Percentiles rank a stretch among this genome's conserved stretches.
phyloP scores from a whole-genome alignment of 2,113 vertebrate genomes.

The Axis porcinus region DNA sequence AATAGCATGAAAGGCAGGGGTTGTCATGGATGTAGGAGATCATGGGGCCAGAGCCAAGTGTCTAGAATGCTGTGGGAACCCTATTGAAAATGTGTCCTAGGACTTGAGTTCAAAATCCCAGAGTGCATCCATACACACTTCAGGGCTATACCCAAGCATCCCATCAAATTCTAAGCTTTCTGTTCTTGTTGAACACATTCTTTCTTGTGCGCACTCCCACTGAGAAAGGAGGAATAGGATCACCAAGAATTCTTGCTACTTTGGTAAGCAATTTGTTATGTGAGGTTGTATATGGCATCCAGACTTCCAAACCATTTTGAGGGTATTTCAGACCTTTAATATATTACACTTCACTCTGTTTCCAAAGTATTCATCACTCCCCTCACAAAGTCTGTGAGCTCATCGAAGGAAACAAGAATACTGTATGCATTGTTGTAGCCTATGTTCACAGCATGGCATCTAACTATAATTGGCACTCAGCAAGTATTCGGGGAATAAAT shows the following conservation, averaged over 20 bases:
- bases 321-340: slow-evolving; percentile 25
- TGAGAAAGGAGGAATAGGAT: not conserved
- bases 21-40: not conserved
- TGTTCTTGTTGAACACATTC: not conserved
- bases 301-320: slow-evolving; percentile 7
- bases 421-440: not conserved
- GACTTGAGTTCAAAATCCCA: not conserved
- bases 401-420: slow-evolving; percentile 12
- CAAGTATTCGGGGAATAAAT: slow-evolving; percentile 31
- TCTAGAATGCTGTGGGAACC: not conserved
- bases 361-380: not conserved
- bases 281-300: not conserved
- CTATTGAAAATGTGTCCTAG: not conserved
- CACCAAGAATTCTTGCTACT: slow-evolving; percentile 4
- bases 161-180: not conserved
- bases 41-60: not conserved
- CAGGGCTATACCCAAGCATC: not conserved
- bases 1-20: not conserved
- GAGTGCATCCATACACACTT: not conserved
- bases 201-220: not conserved
- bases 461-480: not conserved
- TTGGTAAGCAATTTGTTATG: not conserved
- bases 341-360: not conserved
- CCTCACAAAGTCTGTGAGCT: slow-evolving; percentile 8
- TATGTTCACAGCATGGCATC: not conserved